These are phyloP conservation scores for Trachymyrmex septentrionalis DNA, from an alignment of 1,140 invertebrate species.

Conservation along the genomic window DNA sequence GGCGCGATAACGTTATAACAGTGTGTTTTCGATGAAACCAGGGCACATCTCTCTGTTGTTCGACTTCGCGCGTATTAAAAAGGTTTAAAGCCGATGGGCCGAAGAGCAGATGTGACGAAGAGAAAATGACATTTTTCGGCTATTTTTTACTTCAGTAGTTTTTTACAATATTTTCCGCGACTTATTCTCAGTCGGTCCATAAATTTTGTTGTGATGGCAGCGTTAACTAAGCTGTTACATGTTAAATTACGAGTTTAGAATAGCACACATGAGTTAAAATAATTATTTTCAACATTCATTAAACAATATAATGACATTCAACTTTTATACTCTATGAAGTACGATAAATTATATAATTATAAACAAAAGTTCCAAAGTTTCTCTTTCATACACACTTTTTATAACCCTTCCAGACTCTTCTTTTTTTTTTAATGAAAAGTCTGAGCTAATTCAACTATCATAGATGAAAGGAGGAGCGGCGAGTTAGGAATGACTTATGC, in stretches of 20 bases:
- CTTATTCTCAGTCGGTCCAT: neutral
- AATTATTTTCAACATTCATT: slow-evolving; percentile 41
- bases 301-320: neutral
- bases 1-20: slow-evolving; percentile 38
- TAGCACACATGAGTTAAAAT: neutral
- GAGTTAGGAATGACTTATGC: neutral
- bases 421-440: neutral
- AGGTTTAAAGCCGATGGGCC: slow-evolving; percentile 40
- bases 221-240: neutral
- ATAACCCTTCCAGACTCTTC: neutral
- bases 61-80: neutral
- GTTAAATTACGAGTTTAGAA: neutral
- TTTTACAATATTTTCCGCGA: neutral
- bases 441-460: neutral
- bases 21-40: slow-evolving; percentile 28
- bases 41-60: slow-evolving; percentile 21
- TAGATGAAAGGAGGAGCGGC: neutral
- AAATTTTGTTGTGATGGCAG: neutral
- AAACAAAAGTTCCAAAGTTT: neutral
- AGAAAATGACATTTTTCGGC: slow-evolving; percentile 24
- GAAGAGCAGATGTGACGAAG: neutral
- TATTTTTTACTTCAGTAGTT: neutral
- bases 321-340: no score
- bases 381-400: neutral
- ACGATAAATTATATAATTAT: slow-evolving; percentile 13